Percentiles rank a stretch among this genome's conserved stretches.
phyloP scores from a whole-genome alignment of 1,140 invertebrate genomes.

The Rhopalosiphum padi region DNA sequence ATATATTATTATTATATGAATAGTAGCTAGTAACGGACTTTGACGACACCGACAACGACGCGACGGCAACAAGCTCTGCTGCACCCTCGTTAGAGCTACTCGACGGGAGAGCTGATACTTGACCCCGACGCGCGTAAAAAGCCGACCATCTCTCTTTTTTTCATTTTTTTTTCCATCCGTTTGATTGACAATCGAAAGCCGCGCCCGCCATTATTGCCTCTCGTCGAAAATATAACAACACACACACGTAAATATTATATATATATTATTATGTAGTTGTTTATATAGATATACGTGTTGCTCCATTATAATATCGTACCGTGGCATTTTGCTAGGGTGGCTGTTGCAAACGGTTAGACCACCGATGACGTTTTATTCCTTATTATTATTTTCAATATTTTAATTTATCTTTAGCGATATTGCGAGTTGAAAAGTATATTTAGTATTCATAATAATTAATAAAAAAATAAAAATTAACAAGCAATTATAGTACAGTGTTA shows the following conservation, averaged over 20 bases:
- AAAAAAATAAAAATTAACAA: too few relatives aligned
- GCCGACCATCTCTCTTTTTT: slow-evolving; percentile 21
- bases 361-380: neutral
- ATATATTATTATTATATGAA: neutral
- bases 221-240: neutral
- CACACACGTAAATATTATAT: neutral
- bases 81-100: slow-evolving; percentile 34
- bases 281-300: slow-evolving; percentile 18
- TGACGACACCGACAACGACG: neutral
- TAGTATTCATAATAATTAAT: too few relatives aligned
- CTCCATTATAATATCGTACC: neutral
- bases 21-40: neutral
- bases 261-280: neutral
- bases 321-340: neutral
- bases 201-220: slow-evolving; percentile 14
- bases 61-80: neutral
- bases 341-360: neutral
- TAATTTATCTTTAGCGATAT: neutral
- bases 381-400: neutral
- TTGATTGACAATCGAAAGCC: slow-evolving; percentile 53
- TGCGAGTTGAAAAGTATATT: too few relatives aligned
- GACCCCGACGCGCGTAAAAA: neutral
- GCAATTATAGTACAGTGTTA: too few relatives aligned
- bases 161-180: neutral
- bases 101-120: slow-evolving; percentile 24